phyloP scores from a whole-genome alignment of 64 coral and sea anemone species.

The Astreopora myriophthalma region DNA sequence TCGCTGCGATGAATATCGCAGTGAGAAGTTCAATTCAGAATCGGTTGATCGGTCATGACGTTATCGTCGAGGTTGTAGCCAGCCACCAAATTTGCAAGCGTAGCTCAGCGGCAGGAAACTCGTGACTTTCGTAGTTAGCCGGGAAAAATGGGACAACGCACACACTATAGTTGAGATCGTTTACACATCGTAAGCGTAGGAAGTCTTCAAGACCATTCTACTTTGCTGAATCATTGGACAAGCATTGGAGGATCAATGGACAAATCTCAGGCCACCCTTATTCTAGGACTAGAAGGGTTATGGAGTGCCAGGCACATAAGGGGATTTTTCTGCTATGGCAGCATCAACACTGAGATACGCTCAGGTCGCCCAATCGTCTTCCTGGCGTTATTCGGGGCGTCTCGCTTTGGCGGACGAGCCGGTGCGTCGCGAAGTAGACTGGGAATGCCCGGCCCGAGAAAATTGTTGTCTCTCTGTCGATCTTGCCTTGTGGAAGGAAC shows the following conservation, averaged over 20 bases:
- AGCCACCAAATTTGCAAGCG: background rate
- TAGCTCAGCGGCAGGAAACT: background rate
- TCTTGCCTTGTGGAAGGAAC: background rate
- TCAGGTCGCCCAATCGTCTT: too few species aligned
- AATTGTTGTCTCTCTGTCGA: background rate
- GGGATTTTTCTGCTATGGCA: background rate
- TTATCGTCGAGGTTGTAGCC: background rate
- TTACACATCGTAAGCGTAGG: background rate
- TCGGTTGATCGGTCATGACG: too few species aligned
- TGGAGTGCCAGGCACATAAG: too few species aligned
- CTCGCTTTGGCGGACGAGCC: background rate
- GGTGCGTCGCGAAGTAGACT: too few species aligned
- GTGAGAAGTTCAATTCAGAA: too few species aligned
- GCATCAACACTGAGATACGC: background rate
- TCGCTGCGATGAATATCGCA: too few species aligned
- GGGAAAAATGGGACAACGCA: constrained; percentile 5
- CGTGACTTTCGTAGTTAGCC: background rate
- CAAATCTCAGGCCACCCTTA: too few species aligned
- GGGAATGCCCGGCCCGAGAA: too few species aligned
- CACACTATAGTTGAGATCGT: background rate
- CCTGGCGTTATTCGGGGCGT: background rate
- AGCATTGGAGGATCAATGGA: too few species aligned
- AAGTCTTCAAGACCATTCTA: background rate
- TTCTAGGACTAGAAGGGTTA: too few species aligned
- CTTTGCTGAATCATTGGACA: background rate